A percentile compares a stretch with the other conserved stretches of the same genome.
Conservation (phyloP, 64 coral and sea anemone genomes). For the Montipora efflorescens region DNA sequence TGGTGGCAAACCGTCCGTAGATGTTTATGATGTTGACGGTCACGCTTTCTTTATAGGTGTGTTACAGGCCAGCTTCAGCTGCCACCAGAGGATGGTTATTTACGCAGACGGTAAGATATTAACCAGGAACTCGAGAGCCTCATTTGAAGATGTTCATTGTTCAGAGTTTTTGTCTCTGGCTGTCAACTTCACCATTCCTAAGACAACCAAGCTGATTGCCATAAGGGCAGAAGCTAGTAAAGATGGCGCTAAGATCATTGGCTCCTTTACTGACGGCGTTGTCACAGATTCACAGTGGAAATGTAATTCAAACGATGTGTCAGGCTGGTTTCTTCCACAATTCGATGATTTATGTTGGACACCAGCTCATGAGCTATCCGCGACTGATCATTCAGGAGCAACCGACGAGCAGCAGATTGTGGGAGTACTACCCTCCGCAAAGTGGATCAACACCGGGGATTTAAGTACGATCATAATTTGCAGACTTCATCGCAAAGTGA, state of each 20-base stretch:
- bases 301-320: neutral
- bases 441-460: constrained; percentile 4
- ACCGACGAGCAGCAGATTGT: neutral
- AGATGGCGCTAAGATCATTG: constrained; percentile 6
- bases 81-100: neutral
- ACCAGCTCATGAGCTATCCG: neutral
- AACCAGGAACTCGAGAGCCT: neutral
- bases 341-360: constrained; percentile 26
- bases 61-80: neutral
- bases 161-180: no score
- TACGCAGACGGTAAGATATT: constrained; percentile 24
- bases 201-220: neutral
- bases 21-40: neutral
- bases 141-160: neutral
- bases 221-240: constrained; percentile 15
- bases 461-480: neutral
- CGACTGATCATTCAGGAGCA: neutral
- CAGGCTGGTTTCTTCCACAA: neutral
- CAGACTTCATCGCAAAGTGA: neutral
- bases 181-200: neutral
- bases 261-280: constrained; percentile 37
- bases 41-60: neutral
- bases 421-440: neutral
- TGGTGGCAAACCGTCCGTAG: no score
- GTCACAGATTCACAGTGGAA: constrained; percentile 49